Conservation (phyloP, 2,888 invertebrate species). For the Orthosia incerta region DNA sequence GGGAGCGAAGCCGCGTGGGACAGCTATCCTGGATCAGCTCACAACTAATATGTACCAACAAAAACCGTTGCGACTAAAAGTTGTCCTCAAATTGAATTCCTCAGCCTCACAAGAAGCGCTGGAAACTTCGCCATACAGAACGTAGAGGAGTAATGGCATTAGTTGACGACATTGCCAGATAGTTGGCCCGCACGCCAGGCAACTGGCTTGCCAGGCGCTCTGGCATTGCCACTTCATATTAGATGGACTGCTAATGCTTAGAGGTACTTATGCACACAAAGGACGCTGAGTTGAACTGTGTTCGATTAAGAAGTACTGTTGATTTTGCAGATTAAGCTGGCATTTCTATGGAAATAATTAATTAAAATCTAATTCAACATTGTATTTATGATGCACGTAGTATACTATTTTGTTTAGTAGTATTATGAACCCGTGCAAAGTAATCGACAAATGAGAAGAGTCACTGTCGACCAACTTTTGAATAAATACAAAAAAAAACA, state of each 20-base stretch:
- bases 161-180: constrained; percentile 37
- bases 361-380: background rate
- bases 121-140: constrained; percentile 23
- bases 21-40: background rate
- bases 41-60: constrained; percentile 10
- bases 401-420: no score
- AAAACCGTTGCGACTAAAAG: constrained; percentile 37
- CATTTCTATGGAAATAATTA: background rate
- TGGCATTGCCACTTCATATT: constrained; percentile 21
- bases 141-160: constrained; percentile 37
- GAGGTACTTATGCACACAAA: constrained; percentile 26
- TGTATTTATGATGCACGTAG: background rate
- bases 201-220: constrained; percentile 7
- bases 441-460: no score
- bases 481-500: no score
- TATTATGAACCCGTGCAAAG: no score
- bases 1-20: no score
- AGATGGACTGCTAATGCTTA: constrained; percentile 10
- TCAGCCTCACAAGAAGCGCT: constrained; percentile 39
- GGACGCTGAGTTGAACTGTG: constrained; percentile 6
- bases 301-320: constrained; percentile 1
- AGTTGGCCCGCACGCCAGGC: constrained; percentile 21
- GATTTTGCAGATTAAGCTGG: background rate
- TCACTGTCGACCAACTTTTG: no score
- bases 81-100: constrained; percentile 55